These are phyloP conservation scores for Macrosoma leucophasiata DNA, from an alignment of 2,888 invertebrate species.

Conservation along the genomic window DNA sequence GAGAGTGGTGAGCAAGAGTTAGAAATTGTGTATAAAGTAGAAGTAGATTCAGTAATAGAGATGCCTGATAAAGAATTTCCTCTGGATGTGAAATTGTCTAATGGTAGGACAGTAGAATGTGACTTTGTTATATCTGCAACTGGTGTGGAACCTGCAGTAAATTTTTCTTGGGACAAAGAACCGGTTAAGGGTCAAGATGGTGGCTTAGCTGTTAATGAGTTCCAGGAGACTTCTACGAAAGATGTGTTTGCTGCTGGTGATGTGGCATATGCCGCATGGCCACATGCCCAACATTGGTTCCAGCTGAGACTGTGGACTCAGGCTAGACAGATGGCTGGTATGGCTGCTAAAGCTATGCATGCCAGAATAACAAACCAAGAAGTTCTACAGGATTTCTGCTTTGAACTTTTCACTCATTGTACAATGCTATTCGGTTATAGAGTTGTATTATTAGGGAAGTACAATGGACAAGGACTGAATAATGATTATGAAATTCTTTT, in stretches of 20 bases:
- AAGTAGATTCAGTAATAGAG: conserved; percentile 65
- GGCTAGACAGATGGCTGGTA: conserved; percentile 97
- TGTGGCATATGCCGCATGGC: conserved; percentile 90
- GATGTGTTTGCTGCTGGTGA: conserved; percentile 97
- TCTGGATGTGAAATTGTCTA: conserved; percentile 83
- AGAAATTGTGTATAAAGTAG: conserved; percentile 77
- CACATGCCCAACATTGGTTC: conserved; percentile 87
- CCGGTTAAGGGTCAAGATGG: conserved; percentile 79
- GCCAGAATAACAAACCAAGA: conserved; percentile 76
- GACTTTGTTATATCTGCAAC: conserved; percentile 97
- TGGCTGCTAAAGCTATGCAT: conserved; percentile 94
- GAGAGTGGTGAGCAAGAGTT: conserved; percentile 69
- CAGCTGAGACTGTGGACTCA: conserved; percentile 99
- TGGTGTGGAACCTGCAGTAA: conserved; percentile 86
- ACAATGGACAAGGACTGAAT: conserved; percentile 92
- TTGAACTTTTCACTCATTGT: conserved; percentile 97
- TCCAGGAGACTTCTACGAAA: conserved; percentile 85
- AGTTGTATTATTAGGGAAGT: conserved; percentile 93
- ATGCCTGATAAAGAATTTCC: conserved; percentile 73
- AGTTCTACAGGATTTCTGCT: conserved; percentile 93
- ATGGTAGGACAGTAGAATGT: conserved; percentile 82
- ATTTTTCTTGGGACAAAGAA: conserved; percentile 70
- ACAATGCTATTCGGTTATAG: conserved; percentile 96
- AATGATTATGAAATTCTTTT: conserved; percentile 88
- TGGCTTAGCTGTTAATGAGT: conserved; percentile 90